These are phyloP conservation scores for Perognathus longimembris DNA, from an alignment of 2,113 vertebrate genomes.

Conservation along the genomic window DNA sequence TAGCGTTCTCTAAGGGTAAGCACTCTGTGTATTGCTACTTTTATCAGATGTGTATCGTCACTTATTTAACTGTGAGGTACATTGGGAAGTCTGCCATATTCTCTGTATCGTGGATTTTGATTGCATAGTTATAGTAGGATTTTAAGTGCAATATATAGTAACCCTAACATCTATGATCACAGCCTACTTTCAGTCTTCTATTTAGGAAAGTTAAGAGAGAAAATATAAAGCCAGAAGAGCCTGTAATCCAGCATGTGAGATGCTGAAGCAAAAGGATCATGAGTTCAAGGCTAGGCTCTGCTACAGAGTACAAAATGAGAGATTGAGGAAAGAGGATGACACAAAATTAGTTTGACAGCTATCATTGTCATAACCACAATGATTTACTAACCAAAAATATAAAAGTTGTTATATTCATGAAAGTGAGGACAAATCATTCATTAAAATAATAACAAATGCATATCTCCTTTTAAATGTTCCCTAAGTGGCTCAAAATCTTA, in stretches of 20 bases:
- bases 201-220: conserved; percentile 2
- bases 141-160: neutral
- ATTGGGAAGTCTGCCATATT: conserved; percentile 10
- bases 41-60: neutral
- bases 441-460: conserved; percentile 32
- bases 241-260: neutral
- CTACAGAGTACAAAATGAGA: neutral
- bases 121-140: neutral
- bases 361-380: neutral
- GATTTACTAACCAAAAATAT: conserved; percentile 28
- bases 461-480: conserved; percentile 52
- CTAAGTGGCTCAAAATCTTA: conserved; percentile 50
- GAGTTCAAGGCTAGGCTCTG: neutral
- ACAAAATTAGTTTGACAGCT: conserved; percentile 49
- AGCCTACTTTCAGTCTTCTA: neutral
- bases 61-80: conserved; percentile 16
- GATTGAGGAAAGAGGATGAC: neutral
- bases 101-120: conserved; percentile 3
- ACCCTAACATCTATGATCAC: neutral
- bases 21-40: conserved; percentile 50
- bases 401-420: neutral
- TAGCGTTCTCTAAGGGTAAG: conserved; percentile 59
- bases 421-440: conserved; percentile 47
- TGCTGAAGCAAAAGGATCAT: neutral
- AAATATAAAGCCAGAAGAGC: neutral